Conservation (phyloP, 1,140 invertebrate genomes). For the Theocolax elegans region DNA sequence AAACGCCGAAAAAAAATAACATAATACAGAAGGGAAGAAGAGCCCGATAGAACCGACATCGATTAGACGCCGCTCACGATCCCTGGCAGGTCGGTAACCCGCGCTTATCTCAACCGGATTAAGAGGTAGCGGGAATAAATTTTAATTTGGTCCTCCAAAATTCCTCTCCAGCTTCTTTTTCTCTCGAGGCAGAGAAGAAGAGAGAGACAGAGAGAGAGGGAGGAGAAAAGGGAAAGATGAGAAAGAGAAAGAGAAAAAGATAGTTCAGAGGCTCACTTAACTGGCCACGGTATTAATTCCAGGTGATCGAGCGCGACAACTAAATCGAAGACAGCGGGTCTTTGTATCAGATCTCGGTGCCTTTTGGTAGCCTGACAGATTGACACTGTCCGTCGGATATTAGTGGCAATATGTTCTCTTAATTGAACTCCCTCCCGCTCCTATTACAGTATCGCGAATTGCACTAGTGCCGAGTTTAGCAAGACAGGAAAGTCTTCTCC, state of each 20-base stretch:
- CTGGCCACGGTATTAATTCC: slow-evolving; percentile 60
- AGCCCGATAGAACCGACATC: neutral
- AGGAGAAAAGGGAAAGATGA: too few species aligned
- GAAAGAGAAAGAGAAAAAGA: too few species aligned
- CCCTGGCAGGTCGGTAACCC: slow-evolving; percentile 26
- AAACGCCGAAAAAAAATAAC: neutral
- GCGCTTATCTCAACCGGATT: slow-evolving; percentile 49
- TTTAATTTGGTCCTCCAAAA: slow-evolving; percentile 49
- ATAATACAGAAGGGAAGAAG: slow-evolving; percentile 1
- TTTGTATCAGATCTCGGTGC: slow-evolving; percentile 54
- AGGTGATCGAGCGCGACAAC: slow-evolving; percentile 61
- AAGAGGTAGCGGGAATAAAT: slow-evolving; percentile 54
- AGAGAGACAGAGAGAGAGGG: too few species aligned
- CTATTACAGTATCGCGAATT: slow-evolving; percentile 7
- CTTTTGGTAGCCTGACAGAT: slow-evolving; percentile 63
- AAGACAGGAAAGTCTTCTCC: too few species aligned
- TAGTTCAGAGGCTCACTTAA: slow-evolving; percentile 31
- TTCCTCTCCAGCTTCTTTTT: slow-evolving; percentile 46
- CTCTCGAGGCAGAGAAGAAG: slow-evolving; percentile 30
- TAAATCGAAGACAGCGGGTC: slow-evolving; percentile 62
- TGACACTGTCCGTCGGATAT: slow-evolving; percentile 63
- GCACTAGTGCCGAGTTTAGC: too few species aligned
- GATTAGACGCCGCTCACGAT: neutral
- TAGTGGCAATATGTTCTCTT: slow-evolving; percentile 66
- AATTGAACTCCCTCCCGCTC: slow-evolving; percentile 57